Evolutionary conservation across 1,140 invertebrate genomes (phyloP).

Genomic region (Caerostris darwini): DNA sequence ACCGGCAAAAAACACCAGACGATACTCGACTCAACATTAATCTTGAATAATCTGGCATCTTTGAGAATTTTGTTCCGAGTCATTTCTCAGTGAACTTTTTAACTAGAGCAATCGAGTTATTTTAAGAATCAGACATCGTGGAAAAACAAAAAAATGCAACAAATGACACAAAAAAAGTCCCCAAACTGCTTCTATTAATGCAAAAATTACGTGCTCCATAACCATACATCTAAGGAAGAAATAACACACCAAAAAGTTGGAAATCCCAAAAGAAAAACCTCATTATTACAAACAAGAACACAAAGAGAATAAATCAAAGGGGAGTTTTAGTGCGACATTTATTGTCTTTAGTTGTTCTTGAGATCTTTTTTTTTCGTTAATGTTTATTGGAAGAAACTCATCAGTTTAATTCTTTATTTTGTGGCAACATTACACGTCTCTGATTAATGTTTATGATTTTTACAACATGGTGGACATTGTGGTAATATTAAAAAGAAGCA

Average conservation of each 20-base stretch:
- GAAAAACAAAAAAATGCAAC: not conserved
- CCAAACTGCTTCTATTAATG: not conserved
- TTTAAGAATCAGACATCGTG: not conserved
- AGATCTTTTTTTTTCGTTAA: not conserved
- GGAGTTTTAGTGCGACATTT: not conserved
- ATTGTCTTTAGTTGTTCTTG: not conserved
- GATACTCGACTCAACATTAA: not conserved
- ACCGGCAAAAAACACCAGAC: not conserved
- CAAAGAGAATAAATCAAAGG: constrained; percentile 3
- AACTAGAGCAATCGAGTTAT: not conserved
- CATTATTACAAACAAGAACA: not conserved
- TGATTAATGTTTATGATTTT: constrained; percentile 20
- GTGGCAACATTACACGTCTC: not conserved
- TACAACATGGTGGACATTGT: not conserved
- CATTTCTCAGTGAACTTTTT: not conserved
- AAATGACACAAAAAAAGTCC: not conserved
- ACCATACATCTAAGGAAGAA: not conserved
- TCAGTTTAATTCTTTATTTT: constrained; percentile 20
- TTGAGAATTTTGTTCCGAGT: not conserved
- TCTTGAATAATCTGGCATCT: not conserved
- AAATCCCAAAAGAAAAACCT: not conserved
- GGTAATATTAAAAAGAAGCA: not conserved
- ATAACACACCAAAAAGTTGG: not conserved
- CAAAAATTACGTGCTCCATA: not conserved
- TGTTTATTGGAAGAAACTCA: not conserved